Evolutionary conservation across 2,888 invertebrate genomes (phyloP).

Genomic region (Drosophila infuscata): DNA sequence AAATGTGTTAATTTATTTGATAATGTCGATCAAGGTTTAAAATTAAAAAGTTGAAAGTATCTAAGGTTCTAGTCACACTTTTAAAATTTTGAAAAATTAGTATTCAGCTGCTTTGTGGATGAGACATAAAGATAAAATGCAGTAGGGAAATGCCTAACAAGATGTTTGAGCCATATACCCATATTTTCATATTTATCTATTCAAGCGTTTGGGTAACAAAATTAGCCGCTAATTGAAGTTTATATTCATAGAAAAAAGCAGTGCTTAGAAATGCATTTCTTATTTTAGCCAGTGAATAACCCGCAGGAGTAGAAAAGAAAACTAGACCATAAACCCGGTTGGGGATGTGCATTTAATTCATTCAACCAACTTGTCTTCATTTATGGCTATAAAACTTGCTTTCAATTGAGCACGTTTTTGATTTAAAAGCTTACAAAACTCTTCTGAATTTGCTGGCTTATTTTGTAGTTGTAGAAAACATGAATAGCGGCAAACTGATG

Average conservation of each 20-base stretch:
- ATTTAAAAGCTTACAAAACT: slow-evolving; percentile 3
- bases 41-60: background rate
- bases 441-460: slow-evolving; percentile 5
- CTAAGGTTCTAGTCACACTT: no score
- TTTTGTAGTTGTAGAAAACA: slow-evolving; percentile 2
- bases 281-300: background rate
- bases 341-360: background rate
- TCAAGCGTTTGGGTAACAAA: background rate
- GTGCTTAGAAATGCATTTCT: background rate
- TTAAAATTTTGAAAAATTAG: background rate
- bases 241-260: background rate
- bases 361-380: slow-evolving; percentile 5
- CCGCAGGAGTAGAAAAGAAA: background rate
- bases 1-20: background rate
- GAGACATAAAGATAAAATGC: background rate
- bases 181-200: background rate
- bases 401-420: background rate
- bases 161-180: background rate
- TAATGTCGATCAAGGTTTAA: background rate
- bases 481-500: slow-evolving; percentile 8
- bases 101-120: background rate
- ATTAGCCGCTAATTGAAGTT: background rate
- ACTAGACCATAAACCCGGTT: background rate
- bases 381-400: background rate
- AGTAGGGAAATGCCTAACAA: background rate